phyloP scores from a whole-genome alignment of 2,113 vertebrate species.

The Corythornis cristatus region DNA sequence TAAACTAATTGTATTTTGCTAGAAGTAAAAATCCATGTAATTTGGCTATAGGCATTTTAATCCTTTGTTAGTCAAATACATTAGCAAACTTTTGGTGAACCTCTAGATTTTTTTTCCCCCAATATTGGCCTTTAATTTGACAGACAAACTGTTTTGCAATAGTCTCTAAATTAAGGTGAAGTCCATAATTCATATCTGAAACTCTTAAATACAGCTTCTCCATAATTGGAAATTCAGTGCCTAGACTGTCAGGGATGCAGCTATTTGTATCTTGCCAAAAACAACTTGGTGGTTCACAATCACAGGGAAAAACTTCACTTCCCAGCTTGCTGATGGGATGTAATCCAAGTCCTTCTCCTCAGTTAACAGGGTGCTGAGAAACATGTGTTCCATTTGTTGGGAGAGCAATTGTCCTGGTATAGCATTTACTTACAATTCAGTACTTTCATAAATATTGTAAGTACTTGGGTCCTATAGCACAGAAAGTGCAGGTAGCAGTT shows the following conservation, averaged over 20 bases:
- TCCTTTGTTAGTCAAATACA: background rate
- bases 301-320: constrained; percentile 41
- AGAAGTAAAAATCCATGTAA: background rate
- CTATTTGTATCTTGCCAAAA: constrained; percentile 57
- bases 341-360: background rate
- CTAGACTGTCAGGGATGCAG: constrained; percentile 14
- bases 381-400: constrained; percentile 36
- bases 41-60: background rate
- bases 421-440: background rate
- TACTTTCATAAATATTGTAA: constrained; percentile 39
- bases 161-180: constrained; percentile 16
- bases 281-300: constrained; percentile 16
- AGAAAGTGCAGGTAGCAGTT: constrained; percentile 18
- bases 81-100: background rate
- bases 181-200: background rate
- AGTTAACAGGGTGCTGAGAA: background rate
- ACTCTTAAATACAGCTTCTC: background rate
- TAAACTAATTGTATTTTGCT: background rate
- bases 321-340: constrained; percentile 5
- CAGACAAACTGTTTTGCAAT: background rate
- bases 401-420: background rate
- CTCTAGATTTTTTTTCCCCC: background rate
- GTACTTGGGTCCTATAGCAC: background rate
- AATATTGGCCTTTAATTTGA: background rate
- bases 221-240: constrained; percentile 51